Conservation (phyloP, 1,140 invertebrate species). For the Ylistrum balloti region DNA sequence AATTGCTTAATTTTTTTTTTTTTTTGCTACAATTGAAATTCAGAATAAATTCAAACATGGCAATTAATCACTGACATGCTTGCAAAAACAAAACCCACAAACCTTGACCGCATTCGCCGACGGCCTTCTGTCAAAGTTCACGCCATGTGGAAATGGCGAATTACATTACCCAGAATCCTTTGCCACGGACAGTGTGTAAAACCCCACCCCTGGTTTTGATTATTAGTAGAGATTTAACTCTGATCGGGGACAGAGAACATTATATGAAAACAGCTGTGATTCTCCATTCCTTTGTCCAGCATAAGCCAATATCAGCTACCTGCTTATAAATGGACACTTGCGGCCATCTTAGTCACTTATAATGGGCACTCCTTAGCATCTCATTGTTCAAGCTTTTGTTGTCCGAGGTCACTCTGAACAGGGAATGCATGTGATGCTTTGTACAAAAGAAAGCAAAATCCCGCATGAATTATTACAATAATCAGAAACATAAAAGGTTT, state of each 20-base stretch:
- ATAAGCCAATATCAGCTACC: constrained; percentile 18
- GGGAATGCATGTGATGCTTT: constrained; percentile 27
- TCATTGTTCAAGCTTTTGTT: constrained; percentile 24
- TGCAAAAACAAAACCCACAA: neutral
- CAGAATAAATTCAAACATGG: neutral
- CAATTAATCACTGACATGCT: constrained; percentile 5
- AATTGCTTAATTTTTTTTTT: neutral
- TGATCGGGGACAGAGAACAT: neutral
- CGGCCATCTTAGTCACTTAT: constrained; percentile 26
- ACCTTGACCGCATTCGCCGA: constrained; percentile 2
- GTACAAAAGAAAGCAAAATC: neutral
- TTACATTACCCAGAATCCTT: constrained; percentile 7
- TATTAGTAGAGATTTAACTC: constrained; percentile 6
- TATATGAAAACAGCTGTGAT: constrained; percentile 35
- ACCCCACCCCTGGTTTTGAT: neutral
- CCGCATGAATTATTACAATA: constrained; percentile 39
- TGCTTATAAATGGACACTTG: constrained; percentile 34
- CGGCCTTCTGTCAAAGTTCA: neutral
- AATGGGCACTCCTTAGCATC: constrained; percentile 24
- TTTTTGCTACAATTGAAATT: neutral
- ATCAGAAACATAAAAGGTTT: constrained; percentile 29
- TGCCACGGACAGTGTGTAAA: neutral
- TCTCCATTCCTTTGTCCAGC: neutral
- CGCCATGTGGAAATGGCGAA: constrained; percentile 14
- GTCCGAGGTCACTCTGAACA: neutral